A percentile compares a stretch with the other conserved stretches of the same genome.
These are phyloP conservation scores for Diarsia brunnea DNA, from an alignment of 2,888 invertebrate genomes.

Conservation along the genomic window DNA sequence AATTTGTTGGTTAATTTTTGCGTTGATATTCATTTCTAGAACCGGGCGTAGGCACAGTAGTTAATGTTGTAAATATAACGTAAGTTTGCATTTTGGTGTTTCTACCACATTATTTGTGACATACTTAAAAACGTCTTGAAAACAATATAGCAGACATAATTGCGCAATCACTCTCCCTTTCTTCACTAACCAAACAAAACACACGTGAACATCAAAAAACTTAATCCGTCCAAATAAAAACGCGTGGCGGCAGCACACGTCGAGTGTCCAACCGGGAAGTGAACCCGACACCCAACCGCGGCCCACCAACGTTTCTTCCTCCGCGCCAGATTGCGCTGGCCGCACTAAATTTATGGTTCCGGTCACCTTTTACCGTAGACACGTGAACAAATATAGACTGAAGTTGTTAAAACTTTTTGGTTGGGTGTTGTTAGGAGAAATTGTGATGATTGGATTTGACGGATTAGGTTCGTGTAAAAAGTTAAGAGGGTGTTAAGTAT, in stretches of 20 bases:
- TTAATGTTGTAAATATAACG: too few relatives aligned
- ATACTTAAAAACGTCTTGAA: too few relatives aligned
- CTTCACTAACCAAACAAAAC: slow-evolving; percentile 20
- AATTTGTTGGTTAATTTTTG: too few relatives aligned
- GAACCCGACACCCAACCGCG: slow-evolving; percentile 84
- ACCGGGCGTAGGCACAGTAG: too few relatives aligned
- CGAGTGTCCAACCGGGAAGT: slow-evolving; percentile 79
- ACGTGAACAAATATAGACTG: slow-evolving; percentile 81
- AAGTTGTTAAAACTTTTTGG: slow-evolving; percentile 44
- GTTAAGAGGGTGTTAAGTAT: slow-evolving; percentile 13
- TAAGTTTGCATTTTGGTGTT: too few relatives aligned
- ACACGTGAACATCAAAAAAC: slow-evolving; percentile 64
- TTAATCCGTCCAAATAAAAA: slow-evolving; percentile 68
- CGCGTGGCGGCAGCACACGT: slow-evolving; percentile 72
- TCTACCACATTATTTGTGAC: too few relatives aligned
- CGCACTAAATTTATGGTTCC: slow-evolving; percentile 85
- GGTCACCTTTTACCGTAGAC: slow-evolving; percentile 78
- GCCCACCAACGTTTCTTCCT: slow-evolving; percentile 84
- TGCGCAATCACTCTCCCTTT: not conserved
- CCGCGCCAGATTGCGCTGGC: slow-evolving; percentile 78
- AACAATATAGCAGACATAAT: not conserved
- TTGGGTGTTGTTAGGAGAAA: slow-evolving; percentile 6
- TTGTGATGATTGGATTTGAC: slow-evolving; percentile 21
- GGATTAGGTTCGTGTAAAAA: slow-evolving; percentile 6
- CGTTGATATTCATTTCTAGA: too few relatives aligned